These are phyloP conservation scores for Cygnus olor DNA, from an alignment of 2,797 vertebrate genomes.

Conservation along the genomic window DNA sequence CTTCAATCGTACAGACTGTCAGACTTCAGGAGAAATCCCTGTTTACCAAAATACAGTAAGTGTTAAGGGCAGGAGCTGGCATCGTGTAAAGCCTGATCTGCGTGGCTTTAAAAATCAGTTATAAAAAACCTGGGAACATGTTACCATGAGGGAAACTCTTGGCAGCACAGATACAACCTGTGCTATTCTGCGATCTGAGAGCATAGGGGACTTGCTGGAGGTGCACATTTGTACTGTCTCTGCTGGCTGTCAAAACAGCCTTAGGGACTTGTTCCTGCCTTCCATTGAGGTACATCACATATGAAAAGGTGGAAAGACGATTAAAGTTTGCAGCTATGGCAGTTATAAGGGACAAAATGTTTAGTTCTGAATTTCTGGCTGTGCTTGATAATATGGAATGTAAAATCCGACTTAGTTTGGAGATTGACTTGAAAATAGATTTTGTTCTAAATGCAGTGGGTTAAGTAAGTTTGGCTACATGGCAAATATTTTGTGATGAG, in stretches of 20 bases:
- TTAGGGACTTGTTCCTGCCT: background rate
- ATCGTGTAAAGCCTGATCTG: background rate
- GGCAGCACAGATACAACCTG: background rate
- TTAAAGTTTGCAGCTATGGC: background rate
- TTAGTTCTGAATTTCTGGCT: background rate
- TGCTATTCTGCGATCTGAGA: background rate
- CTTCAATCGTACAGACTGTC: background rate
- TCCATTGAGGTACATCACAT: accelerated
- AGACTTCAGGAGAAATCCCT: background rate
- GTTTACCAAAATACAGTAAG: background rate
- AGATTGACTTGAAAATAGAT: background rate
- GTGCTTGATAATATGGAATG: background rate
- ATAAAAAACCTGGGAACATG: background rate
- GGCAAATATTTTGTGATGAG: background rate
- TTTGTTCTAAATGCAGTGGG: background rate
- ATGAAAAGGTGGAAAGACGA: background rate
- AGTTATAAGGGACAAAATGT: background rate
- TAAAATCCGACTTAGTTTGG: background rate
- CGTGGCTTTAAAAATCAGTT: background rate
- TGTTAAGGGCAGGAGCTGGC: background rate
- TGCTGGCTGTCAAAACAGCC: background rate
- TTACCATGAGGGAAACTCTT: background rate
- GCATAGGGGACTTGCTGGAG: accelerated
- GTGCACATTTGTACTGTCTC: background rate
- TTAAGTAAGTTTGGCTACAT: background rate